Conservation (phyloP, 1,140 invertebrate genomes). For the Argopecten irradians region DNA sequence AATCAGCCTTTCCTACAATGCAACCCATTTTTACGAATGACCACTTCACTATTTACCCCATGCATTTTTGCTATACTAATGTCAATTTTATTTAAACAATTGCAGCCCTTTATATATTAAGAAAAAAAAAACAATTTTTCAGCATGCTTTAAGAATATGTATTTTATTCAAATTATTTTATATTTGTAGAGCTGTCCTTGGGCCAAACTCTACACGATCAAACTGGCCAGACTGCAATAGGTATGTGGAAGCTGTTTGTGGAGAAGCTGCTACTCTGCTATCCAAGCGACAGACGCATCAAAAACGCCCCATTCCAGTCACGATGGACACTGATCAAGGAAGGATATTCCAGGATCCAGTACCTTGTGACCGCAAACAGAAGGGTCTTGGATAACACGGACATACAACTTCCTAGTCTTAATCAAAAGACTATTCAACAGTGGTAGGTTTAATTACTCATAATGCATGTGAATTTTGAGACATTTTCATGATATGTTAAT, state of each 20-base stretch:
- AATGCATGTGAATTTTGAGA: neutral
- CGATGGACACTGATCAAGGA: conserved; percentile 41
- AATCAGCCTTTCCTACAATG: too few relatives aligned
- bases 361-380: conserved; percentile 27
- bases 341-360: conserved; percentile 43
- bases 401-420: conserved; percentile 50
- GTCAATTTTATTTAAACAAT: neutral
- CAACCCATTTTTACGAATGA: too few relatives aligned
- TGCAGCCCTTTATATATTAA: neutral
- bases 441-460: conserved; percentile 37
- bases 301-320: neutral
- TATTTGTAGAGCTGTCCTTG: conserved; percentile 48
- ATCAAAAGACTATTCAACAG: conserved; percentile 51
- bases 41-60: too few relatives aligned
- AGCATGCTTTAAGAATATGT: neutral
- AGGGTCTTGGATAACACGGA: conserved; percentile 32
- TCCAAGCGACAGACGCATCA: conserved; percentile 30
- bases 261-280: conserved; percentile 26
- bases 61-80: too few relatives aligned
- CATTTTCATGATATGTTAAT: neutral
- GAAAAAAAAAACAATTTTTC: neutral
- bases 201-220: conserved; percentile 45
- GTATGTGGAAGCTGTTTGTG: conserved; percentile 49
- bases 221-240: conserved; percentile 55
- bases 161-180: conserved; percentile 25